Conservation (phyloP, 1,140 invertebrate genomes). For the Rhagoletis zephyria region DNA sequence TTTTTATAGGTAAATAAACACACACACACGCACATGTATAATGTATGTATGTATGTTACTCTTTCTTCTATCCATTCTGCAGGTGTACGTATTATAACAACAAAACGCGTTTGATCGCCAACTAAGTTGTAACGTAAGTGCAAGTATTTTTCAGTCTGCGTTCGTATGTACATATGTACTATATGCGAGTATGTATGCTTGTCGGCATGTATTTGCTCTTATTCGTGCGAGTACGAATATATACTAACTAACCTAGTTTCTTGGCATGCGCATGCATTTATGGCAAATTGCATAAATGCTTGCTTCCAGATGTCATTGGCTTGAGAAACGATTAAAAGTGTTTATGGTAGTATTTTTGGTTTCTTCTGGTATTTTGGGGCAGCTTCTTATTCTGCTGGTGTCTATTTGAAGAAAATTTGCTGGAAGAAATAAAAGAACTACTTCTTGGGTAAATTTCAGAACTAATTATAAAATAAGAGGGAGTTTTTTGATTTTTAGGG, state of each 20-base stretch:
- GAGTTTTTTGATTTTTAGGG: no score
- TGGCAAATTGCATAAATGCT: slow-evolving; percentile 35
- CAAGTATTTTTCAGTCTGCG: neutral
- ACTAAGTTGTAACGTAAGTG: neutral
- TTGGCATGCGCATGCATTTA: slow-evolving; percentile 39
- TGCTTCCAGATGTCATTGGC: slow-evolving; percentile 46
- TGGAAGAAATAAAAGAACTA: neutral
- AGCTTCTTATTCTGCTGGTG: neutral
- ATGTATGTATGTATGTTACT: neutral
- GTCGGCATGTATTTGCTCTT: neutral
- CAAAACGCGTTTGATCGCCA: neutral
- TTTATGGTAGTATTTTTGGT: neutral
- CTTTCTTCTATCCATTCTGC: slow-evolving; percentile 7
- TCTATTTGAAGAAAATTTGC: neutral
- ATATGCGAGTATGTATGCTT: neutral
- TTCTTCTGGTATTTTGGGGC: neutral
- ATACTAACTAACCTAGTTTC: slow-evolving; percentile 46
- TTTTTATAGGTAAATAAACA: neutral
- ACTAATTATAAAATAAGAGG: no score
- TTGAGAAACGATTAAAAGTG: neutral
- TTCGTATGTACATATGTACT: neutral
- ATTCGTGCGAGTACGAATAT: neutral
- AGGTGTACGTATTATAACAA: neutral
- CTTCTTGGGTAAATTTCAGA: no score
- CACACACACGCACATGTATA: neutral